Percentiles rank a stretch among this genome's conserved stretches.
Evolutionary conservation across 2,113 vertebrate species (phyloP).

Genomic region (Trogon surrucura): DNA sequence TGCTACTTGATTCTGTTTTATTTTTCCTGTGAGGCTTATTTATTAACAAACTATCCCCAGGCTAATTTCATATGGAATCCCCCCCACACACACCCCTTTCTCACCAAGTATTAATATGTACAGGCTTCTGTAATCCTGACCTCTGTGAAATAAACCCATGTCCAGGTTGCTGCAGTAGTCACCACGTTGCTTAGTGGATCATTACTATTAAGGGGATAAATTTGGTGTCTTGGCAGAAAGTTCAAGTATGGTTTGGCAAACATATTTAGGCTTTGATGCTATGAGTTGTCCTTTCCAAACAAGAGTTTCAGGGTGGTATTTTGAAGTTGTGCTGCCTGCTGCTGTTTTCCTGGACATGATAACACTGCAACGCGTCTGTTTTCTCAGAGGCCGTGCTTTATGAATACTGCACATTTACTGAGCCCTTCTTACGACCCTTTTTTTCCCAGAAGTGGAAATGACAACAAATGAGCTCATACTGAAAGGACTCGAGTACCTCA

Average conservation of each 20-base stretch:
- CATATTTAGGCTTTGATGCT: not conserved
- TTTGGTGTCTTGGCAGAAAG: not conserved
- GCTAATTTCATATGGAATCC: not conserved
- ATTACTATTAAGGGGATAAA: not conserved
- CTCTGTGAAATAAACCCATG: not conserved
- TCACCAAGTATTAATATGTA: not conserved
- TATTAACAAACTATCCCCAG: not conserved
- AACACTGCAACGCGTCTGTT: not conserved
- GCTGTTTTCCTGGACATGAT: conserved; percentile 42
- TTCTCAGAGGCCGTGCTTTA: not conserved
- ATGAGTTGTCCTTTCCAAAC: conserved; percentile 35
- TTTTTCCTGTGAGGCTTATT: not conserved
- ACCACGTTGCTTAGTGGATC: not conserved
- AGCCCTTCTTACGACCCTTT: not conserved
- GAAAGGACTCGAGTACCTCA: not conserved
- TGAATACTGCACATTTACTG: conserved; percentile 4
- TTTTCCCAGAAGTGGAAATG: conserved; percentile 38
- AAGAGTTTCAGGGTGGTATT: conserved; percentile 33
- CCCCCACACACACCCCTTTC: not conserved
- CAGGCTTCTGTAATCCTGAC: not conserved
- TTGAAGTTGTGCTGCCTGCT: not conserved
- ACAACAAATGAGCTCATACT: conserved; percentile 46
- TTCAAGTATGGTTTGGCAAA: conserved; percentile 15
- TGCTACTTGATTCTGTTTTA: not conserved
- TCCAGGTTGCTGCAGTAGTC: not conserved